Base-by-base conservation (phyloP, 2,888 invertebrate genomes). In the Minunthozetes semirufus region DNA sequence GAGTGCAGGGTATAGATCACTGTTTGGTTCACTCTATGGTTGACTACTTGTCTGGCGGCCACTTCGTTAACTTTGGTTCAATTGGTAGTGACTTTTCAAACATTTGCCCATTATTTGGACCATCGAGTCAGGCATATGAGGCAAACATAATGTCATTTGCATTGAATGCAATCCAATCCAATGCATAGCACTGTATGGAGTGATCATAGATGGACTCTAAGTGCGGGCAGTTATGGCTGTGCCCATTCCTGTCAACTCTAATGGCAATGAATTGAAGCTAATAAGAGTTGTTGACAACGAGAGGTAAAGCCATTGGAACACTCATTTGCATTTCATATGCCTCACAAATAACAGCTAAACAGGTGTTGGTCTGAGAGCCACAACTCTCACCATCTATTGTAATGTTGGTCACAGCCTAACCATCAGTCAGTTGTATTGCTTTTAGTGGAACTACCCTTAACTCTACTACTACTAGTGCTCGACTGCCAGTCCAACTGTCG, bases 261-360 rank as follows among this genome's bases (percentile, higher is more conserved):
- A 68, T 68, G 19, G 68, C 46, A 11, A 42, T 68, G 42, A 68
- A 68, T 68, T 38, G 46, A 3, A 46, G 22, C 68, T 68, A 68
- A 68, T 68, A 68, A 68, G 68, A 68, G 68, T 68, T 68, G 68
- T 68, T 68, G 68, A 68, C 68, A 68, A 68, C 68, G 68, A 46
- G 2, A 63, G 68, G 19, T 19, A 68, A 68, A 68, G 68, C 15
- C 22, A n/a, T 5, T 29, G n/a, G 33, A 13, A 46, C 9, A 22
- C 68, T 68, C 68, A 68, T 68, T 68, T 68, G 68, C 68, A 68
- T 68, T 68, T 68, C 68, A 68, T 68, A 68, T 66, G 66, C n/a
- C 68, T 68, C 68, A 68, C 68, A 68, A 68, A 68, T 68, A 68
- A 46, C 13, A n/a, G 22, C 42, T 68, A 46, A 68, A 68, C 68